Percentiles rank a stretch among this genome's conserved stretches.
Conservation (phyloP, 2,113 vertebrate genomes). For the Eudorcas thomsonii region DNA sequence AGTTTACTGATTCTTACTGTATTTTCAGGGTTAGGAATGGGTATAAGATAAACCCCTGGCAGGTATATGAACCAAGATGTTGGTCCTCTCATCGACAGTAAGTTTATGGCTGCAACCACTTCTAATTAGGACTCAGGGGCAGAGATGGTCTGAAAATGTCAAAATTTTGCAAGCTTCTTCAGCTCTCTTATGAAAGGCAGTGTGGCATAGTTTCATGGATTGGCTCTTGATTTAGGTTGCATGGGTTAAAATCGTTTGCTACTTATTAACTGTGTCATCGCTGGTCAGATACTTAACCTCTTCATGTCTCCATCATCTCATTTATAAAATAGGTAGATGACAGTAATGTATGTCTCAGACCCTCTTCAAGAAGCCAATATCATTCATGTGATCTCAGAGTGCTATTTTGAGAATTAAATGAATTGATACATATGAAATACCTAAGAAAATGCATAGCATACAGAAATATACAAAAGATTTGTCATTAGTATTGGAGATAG, state of each 20-base stretch:
- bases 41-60: not conserved
- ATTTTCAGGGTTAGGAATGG: not conserved
- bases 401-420: not conserved
- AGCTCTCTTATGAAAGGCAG: not conserved
- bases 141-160: not conserved
- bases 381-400: not conserved
- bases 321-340: constrained; percentile 1
- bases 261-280: not conserved
- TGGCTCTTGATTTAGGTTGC: not conserved
- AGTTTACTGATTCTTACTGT: not conserved
- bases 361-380: not conserved
- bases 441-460: not conserved
- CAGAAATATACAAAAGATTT: not conserved
- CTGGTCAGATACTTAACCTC: not conserved
- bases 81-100: not conserved
- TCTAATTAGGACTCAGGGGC: not conserved
- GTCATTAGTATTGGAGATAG: not conserved
- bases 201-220: not conserved
- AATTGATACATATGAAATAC: not conserved
- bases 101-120: not conserved
- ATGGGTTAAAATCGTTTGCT: not conserved
- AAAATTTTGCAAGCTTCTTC: not conserved
- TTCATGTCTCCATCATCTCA: not conserved
- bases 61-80: not conserved
- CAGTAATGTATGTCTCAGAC: not conserved